These are phyloP conservation scores for Actinia equina DNA, from an alignment of 64 coral and sea anemone species.

Conservation along the genomic window DNA sequence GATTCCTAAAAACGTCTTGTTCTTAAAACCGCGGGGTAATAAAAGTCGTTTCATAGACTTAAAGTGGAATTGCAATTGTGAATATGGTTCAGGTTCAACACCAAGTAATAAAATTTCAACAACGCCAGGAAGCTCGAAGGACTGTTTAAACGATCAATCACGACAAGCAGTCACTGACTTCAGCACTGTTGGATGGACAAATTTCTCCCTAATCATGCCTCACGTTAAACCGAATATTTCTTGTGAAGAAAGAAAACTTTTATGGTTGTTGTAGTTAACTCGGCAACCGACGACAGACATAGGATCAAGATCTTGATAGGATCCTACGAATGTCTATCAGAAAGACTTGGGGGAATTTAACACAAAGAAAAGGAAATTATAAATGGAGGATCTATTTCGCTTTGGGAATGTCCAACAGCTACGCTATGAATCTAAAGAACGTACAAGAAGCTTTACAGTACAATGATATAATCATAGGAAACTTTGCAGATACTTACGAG, in stretches of 20 bases:
- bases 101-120: too few species aligned
- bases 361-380: neutral
- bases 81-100: too few species aligned
- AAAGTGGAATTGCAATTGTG: too few species aligned
- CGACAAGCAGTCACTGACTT: too few species aligned
- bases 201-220: too few species aligned
- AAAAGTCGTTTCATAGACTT: too few species aligned
- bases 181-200: neutral
- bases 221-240: too few species aligned
- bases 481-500: neutral
- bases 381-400: conserved; percentile 23
- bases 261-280: neutral
- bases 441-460: conserved; percentile 16
- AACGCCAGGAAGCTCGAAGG: too few species aligned
- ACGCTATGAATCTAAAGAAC: neutral
- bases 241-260: neutral
- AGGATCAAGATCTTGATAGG: neutral
- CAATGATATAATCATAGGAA: conserved; percentile 46
- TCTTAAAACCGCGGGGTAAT: too few species aligned
- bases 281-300: neutral
- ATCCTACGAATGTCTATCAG: neutral
- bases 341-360: too few species aligned
- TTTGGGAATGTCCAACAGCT: neutral
- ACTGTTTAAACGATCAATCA: too few species aligned
- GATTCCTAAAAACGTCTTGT: too few species aligned